These are phyloP conservation scores for Sinosuthora webbiana DNA, from an alignment of 2,113 vertebrate genomes.

Conservation along the genomic window DNA sequence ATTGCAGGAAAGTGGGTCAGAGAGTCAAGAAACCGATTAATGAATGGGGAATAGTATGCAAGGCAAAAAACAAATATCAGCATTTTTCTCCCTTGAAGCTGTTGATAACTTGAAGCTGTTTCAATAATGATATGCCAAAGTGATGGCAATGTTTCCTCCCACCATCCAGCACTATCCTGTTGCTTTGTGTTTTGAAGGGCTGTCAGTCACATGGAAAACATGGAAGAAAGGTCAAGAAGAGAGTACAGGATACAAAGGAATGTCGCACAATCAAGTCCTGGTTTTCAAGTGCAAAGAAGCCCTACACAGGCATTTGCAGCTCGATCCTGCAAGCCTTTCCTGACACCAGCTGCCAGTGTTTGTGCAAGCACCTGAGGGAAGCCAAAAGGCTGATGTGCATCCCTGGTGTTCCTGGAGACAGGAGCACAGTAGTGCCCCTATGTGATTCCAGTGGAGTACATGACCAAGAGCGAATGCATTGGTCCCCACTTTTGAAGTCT, in stretches of 20 bases:
- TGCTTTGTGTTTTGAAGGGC: constrained; percentile 53
- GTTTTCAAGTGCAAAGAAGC: neutral
- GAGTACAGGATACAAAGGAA: constrained; percentile 66
- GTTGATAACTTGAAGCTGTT: constrained; percentile 73
- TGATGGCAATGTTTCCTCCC: constrained; percentile 60
- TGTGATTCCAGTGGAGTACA: fast-evolving
- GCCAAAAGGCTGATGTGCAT: neutral
- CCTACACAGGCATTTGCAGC: neutral
- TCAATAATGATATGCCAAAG: constrained; percentile 73
- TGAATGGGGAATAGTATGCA: constrained; percentile 66
- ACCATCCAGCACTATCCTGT: constrained; percentile 31
- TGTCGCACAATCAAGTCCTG: neutral
- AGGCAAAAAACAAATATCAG: constrained; percentile 70
- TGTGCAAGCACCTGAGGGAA: neutral
- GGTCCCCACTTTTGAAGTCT: neutral
- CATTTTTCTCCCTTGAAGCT: constrained; percentile 42
- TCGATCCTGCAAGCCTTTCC: neutral
- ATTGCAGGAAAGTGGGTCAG: constrained; percentile 76
- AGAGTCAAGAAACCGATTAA: constrained; percentile 71
- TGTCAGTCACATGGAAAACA: constrained; percentile 41
- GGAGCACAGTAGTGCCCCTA: neutral
- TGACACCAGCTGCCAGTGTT: neutral
- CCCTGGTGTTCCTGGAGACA: neutral
- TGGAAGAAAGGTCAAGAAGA: constrained; percentile 61
- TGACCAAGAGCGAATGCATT: neutral